Percentiles rank a stretch among this genome's conserved stretches.
Conservation (phyloP, 2,888 invertebrate species). For the Gasteruption jaculator region DNA sequence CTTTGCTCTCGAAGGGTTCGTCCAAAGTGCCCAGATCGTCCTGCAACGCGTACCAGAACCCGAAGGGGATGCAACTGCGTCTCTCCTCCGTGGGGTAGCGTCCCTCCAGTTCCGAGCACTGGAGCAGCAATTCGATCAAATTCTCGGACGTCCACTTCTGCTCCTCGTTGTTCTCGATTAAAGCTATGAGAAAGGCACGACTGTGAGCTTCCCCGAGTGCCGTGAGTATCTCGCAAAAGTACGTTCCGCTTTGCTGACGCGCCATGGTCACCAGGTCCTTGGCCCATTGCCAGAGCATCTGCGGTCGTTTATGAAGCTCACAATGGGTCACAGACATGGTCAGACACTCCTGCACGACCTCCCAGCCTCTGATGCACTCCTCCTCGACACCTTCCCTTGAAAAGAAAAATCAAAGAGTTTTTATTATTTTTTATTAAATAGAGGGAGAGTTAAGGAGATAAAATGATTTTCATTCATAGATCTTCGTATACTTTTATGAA, state of each 20-base stretch:
- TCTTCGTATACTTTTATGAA: constrained; percentile 4
- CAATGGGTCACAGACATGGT: constrained; percentile 34
- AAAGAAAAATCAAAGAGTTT: constrained; percentile 7
- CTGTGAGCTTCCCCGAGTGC: constrained; percentile 56
- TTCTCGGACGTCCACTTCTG: constrained; percentile 57
- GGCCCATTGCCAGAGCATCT: constrained; percentile 43
- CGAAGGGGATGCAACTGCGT: constrained; percentile 79
- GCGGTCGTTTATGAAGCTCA: constrained; percentile 33
- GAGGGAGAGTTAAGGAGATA: too few species aligned
- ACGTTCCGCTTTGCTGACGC: constrained; percentile 32
- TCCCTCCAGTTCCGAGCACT: constrained; percentile 77
- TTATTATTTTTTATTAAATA: constrained; percentile 2
- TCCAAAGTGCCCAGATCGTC: constrained; percentile 52
- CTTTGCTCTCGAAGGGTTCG: constrained; percentile 34
- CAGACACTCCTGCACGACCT: constrained; percentile 40
- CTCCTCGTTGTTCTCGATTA: constrained; percentile 52
- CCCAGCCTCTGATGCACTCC: constrained; percentile 34
- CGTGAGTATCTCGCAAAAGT: constrained; percentile 43
- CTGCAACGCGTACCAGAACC: constrained; percentile 90
- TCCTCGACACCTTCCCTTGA: constrained; percentile 33
- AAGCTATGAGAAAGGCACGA: constrained; percentile 54
- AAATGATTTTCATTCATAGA: too few species aligned
- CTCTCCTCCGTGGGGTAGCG: constrained; percentile 86
- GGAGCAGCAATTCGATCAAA: constrained; percentile 69
- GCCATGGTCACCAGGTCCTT: constrained; percentile 36